These are phyloP conservation scores for Bradysia coprophila DNA, from an alignment of 1,140 invertebrate genomes.

Conservation along the genomic window DNA sequence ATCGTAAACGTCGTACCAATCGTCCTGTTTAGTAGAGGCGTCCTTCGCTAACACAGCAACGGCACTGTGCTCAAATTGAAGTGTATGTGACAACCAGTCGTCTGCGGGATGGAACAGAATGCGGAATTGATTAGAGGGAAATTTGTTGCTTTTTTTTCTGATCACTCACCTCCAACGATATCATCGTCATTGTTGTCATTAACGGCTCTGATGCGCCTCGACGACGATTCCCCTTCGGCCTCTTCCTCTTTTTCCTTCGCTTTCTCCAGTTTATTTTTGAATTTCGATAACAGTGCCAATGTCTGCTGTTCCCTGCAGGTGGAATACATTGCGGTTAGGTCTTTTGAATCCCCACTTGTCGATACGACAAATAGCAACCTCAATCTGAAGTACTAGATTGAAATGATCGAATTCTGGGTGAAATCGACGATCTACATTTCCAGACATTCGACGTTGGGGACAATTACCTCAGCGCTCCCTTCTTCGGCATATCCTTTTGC, in stretches of 20 bases:
- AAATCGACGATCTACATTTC: background rate
- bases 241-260: conserved; percentile 45
- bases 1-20: conserved; percentile 94
- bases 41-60: conserved; percentile 75
- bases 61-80: conserved; percentile 63
- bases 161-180: conserved; percentile 27
- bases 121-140: conserved; percentile 2
- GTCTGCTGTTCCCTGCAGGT: conserved; percentile 49
- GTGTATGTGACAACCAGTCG: conserved; percentile 55
- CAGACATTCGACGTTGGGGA: background rate
- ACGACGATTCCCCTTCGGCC: too few relatives aligned
- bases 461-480: conserved; percentile 37
- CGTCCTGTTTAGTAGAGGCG: conserved; percentile 80
- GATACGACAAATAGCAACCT: too few relatives aligned
- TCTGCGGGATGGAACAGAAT: conserved; percentile 17
- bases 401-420: background rate
- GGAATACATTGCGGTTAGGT: conserved; percentile 7
- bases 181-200: conserved; percentile 25
- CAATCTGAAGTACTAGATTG: too few relatives aligned
- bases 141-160: conserved; percentile 1
- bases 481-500: conserved; percentile 44
- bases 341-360: too few relatives aligned
- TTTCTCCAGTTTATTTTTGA: conserved; percentile 54
- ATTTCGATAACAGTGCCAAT: conserved; percentile 59
- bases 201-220: conserved; percentile 3